phyloP scores from a whole-genome alignment of 2,113 vertebrate genomes.

The Butorides virescens region DNA sequence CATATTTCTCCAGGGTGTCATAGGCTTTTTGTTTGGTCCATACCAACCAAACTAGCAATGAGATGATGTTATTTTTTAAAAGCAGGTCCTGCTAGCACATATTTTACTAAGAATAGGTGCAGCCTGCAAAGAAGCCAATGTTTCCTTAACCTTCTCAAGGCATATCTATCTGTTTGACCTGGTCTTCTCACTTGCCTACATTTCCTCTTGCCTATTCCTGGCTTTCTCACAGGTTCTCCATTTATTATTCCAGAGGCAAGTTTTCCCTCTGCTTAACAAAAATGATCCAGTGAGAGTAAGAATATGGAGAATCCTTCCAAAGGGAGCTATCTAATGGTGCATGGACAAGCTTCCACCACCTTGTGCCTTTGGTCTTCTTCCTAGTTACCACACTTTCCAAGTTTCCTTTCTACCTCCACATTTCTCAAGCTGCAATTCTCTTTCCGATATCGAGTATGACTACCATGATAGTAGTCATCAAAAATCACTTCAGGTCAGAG shows the following conservation, averaged over 20 bases:
- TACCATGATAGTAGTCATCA: neutral
- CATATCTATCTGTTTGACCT: neutral
- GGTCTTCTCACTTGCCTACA: neutral
- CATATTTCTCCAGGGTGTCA: neutral
- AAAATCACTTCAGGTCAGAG: neutral
- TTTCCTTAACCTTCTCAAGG: conserved; percentile 18
- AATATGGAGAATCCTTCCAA: neutral
- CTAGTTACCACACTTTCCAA: neutral
- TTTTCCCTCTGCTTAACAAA: neutral
- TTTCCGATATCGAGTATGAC: neutral
- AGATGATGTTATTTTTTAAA: conserved; percentile 31
- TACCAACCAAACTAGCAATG: neutral
- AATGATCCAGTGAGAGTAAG: neutral
- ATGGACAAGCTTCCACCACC: neutral
- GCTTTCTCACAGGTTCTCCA: neutral
- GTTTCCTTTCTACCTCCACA: neutral
- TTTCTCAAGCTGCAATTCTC: neutral
- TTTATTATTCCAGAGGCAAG: neutral
- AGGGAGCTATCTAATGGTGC: neutral
- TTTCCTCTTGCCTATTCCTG: neutral
- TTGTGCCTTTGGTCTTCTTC: neutral
- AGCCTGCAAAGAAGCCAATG: neutral
- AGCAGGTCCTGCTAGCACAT: neutral
- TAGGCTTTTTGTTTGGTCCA: neutral
- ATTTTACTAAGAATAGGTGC: conserved; percentile 48